Conservation (phyloP, 2,888 invertebrate genomes). For the Drosophila sordidula region DNA sequence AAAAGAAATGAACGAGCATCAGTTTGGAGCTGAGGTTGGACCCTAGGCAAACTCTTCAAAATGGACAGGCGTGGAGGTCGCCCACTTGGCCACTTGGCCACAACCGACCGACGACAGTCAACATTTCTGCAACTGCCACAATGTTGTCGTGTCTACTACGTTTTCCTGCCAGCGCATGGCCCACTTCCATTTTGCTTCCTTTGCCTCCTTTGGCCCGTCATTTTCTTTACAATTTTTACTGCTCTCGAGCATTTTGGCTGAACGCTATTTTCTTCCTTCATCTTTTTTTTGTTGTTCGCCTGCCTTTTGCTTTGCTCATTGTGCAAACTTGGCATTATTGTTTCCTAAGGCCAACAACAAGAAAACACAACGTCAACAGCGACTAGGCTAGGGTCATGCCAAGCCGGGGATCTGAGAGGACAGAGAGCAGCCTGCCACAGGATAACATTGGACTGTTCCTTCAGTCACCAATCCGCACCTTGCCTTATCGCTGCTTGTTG, state of each 20-base stretch:
- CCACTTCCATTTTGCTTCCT: slow-evolving; percentile 55
- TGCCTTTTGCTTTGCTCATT: slow-evolving; percentile 64
- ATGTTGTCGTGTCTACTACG: slow-evolving; percentile 64
- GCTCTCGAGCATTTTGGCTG: slow-evolving; percentile 65
- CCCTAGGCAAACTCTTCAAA: slow-evolving; percentile 58
- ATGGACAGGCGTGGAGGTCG: slow-evolving; percentile 44
- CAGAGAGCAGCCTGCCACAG: neutral
- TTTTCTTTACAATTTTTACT: slow-evolving; percentile 74
- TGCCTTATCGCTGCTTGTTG: slow-evolving; percentile 57
- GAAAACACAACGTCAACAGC: slow-evolving; percentile 73
- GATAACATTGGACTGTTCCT: slow-evolving; percentile 13
- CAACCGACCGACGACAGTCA: slow-evolving; percentile 69
- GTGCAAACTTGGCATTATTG: slow-evolving; percentile 82
- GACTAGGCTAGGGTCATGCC: slow-evolving; percentile 49
- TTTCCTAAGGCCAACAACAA: slow-evolving; percentile 78
- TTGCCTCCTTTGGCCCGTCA: slow-evolving; percentile 45
- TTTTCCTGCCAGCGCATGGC: slow-evolving; percentile 56
- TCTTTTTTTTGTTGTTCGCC: slow-evolving; percentile 26
- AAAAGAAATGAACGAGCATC: slow-evolving; percentile 65
- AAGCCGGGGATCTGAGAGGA: slow-evolving; percentile 18
- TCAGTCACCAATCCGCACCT: slow-evolving; percentile 46
- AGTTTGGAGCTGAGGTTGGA: slow-evolving; percentile 44
- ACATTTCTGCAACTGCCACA: slow-evolving; percentile 80
- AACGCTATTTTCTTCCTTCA: slow-evolving; percentile 29
- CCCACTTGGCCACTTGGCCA: slow-evolving; percentile 55